Evolutionary conservation across 2,797 vertebrate genomes (phyloP).

Genomic region (Tamandua tetradactyla): DNA sequence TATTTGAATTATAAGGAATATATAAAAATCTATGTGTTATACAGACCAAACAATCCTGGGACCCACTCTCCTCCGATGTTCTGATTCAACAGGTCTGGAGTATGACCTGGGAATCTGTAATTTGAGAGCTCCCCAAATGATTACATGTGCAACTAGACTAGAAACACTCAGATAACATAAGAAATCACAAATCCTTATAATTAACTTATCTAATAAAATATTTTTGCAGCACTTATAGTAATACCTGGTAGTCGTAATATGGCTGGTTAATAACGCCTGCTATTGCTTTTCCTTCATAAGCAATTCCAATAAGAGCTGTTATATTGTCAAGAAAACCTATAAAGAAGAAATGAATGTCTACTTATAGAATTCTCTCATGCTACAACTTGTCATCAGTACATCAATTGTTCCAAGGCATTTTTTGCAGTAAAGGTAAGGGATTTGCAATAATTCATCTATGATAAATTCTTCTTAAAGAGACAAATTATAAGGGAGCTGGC

Average conservation of each 20-base stretch:
- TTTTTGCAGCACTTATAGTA: not conserved
- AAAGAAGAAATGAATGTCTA: conserved; percentile 30
- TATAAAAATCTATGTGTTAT: not conserved
- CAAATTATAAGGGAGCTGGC: no score
- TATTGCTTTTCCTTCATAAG: conserved; percentile 94
- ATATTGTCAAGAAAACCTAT: conserved; percentile 97
- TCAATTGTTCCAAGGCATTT: not conserved
- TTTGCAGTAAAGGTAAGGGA: no score
- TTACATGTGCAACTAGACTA: not conserved
- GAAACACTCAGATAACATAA: not conserved
- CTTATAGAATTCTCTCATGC: not conserved
- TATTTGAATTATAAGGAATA: not conserved
- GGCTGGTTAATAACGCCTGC: conserved; percentile 98
- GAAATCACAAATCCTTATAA: not conserved
- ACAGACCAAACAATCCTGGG: not conserved
- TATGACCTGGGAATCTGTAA: not conserved
- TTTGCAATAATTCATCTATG: no score
- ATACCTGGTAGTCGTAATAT: conserved; percentile 98
- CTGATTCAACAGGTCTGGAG: not conserved
- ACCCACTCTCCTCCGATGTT: not conserved
- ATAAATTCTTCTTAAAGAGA: no score
- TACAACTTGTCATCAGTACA: not conserved
- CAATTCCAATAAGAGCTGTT: conserved; percentile 97
- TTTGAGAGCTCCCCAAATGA: not conserved
- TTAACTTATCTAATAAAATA: not conserved